These are phyloP conservation scores for Megaptera novaeangliae DNA, from an alignment of 2,113 vertebrate genomes.

Conservation along the genomic window DNA sequence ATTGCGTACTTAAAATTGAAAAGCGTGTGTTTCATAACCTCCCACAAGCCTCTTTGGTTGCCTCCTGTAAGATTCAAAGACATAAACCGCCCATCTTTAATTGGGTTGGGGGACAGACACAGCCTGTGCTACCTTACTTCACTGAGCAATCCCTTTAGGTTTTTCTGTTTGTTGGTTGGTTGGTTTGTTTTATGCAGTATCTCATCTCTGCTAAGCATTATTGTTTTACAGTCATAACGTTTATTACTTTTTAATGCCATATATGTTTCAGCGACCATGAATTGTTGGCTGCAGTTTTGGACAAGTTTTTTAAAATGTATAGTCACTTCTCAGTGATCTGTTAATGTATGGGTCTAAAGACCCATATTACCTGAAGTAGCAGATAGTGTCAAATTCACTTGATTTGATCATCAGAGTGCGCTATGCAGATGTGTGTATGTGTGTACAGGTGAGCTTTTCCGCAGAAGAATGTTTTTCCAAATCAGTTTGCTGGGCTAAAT, in stretches of 20 bases:
- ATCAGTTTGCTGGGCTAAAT: not conserved
- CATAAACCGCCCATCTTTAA: not conserved
- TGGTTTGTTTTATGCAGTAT: not conserved
- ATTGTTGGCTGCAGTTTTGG: not conserved
- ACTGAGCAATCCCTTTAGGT: not conserved
- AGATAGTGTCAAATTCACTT: not conserved
- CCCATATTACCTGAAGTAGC: not conserved
- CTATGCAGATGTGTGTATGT: not conserved
- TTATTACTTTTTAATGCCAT: not conserved
- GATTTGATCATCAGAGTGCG: not conserved
- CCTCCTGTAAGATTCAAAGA: not conserved
- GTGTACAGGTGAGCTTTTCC: not conserved
- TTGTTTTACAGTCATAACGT: not conserved
- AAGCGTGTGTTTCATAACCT: not conserved
- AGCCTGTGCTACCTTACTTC: not conserved
- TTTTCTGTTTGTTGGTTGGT: not conserved
- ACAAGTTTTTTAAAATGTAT: not conserved
- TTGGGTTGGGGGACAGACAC: not conserved
- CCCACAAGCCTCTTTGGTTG: not conserved
- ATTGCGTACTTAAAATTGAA: not conserved
- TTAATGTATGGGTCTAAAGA: not conserved
- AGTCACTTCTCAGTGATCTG: not conserved
- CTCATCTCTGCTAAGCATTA: not conserved
- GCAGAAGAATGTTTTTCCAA: not conserved
- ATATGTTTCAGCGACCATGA: not conserved